Evolutionary conservation across 2,888 invertebrate genomes (phyloP).

Genomic region (Elmis aenea): DNA sequence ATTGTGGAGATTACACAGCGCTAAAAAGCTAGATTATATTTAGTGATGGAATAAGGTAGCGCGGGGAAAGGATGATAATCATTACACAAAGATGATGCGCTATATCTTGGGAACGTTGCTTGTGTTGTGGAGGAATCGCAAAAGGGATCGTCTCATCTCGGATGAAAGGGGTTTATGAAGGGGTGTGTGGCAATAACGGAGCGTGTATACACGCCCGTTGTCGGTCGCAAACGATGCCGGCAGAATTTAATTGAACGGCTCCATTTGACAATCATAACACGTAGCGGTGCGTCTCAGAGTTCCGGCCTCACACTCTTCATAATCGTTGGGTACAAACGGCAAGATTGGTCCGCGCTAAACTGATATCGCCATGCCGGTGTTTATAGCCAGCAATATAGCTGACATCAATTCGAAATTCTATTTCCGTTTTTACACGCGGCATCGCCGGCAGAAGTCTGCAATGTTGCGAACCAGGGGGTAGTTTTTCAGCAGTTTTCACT

Average conservation of each 20-base stretch:
- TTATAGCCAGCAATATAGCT: constrained; percentile 13
- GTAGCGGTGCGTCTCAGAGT: constrained; percentile 28
- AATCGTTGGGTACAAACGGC: constrained; percentile 18
- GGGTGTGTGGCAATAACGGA: constrained; percentile 31
- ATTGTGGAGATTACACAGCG: constrained; percentile 14
- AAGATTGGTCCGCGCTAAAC: constrained; percentile 14
- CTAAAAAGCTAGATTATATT: constrained; percentile 33
- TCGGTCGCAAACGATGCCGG: constrained; percentile 36
- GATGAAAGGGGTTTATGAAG: constrained; percentile 28
- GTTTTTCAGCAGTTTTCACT: constrained; percentile 29
- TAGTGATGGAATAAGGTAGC: constrained; percentile 31
- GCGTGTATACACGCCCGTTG: constrained; percentile 35
- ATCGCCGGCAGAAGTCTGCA: constrained; percentile 8
- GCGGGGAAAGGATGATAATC: constrained; percentile 31
- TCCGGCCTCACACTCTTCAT: constrained; percentile 13
- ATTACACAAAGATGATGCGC: constrained; percentile 29
- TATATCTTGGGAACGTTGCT: constrained; percentile 22
- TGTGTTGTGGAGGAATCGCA: constrained; percentile 20
- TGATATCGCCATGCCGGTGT: constrained; percentile 8
- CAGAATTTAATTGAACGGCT: constrained; percentile 32
- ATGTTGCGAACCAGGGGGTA: constrained; percentile 5
- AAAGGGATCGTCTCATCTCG: constrained; percentile 20
- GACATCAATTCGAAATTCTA: constrained; percentile 20
- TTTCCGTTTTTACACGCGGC: constrained; percentile 17
- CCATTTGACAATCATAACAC: constrained; percentile 35